phyloP scores from a whole-genome alignment of 1,140 invertebrate genomes.

The Drosophila bifasciata region DNA sequence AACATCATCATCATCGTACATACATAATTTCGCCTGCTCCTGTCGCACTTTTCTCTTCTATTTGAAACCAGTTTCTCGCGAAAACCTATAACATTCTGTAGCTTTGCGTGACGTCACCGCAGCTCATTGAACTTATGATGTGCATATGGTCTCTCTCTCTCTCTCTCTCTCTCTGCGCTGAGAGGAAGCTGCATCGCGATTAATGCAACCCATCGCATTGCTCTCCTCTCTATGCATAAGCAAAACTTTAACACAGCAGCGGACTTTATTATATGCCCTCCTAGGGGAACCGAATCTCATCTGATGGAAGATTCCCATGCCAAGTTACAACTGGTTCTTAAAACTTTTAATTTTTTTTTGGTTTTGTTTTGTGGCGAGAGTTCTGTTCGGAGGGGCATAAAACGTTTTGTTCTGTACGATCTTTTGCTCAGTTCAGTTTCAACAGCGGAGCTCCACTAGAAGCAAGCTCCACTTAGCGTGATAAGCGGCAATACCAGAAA shows the following conservation, averaged over 20 bases:
- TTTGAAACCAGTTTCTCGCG: constrained; percentile 9
- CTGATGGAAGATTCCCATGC: constrained; percentile 1
- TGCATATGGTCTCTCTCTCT: constrained; percentile 5
- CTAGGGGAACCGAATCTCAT: background rate
- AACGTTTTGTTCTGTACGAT: constrained; percentile 71
- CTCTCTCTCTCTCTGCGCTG: constrained; percentile 2
- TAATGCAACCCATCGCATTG: no score
- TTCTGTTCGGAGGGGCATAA: constrained; percentile 48
- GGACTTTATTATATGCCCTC: no score
- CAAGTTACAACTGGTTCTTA: constrained; percentile 55
- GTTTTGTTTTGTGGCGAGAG: constrained; percentile 38
- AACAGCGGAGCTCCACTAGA: constrained; percentile 14
- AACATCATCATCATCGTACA: constrained; percentile 25
- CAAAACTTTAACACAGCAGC: no score
- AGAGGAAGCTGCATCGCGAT: constrained; percentile 11
- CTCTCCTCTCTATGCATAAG: no score
- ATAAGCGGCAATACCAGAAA: constrained; percentile 8
- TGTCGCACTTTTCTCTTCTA: constrained; percentile 1
- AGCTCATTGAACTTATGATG: constrained; percentile 60
- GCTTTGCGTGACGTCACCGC: constrained; percentile 36
- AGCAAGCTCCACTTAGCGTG: constrained; percentile 15
- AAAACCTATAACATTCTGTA: constrained; percentile 9
- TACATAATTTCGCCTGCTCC: background rate
- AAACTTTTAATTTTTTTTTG: constrained; percentile 12
- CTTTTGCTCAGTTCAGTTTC: constrained; percentile 54